A percentile compares a stretch with the other conserved stretches of the same genome.
These are phyloP conservation scores for Maccullochella peelii DNA, from an alignment of 2,113 vertebrate species.

Conservation along the genomic window DNA sequence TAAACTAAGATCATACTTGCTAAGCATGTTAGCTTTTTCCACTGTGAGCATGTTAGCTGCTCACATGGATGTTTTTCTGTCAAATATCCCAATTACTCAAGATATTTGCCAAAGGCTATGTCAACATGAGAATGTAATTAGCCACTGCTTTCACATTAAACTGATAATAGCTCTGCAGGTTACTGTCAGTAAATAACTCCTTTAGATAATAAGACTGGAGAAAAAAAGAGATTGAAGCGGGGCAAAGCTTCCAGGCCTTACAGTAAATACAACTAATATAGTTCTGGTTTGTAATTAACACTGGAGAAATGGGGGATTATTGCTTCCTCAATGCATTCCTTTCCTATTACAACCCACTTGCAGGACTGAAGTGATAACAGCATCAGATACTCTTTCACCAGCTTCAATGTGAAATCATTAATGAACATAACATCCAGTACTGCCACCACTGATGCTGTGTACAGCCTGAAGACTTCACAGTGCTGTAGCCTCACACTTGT, in stretches of 20 bases:
- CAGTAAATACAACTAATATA: neutral
- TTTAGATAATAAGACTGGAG: neutral
- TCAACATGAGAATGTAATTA: neutral
- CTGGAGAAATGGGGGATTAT: neutral
- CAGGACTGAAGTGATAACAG: neutral
- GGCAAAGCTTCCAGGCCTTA: neutral
- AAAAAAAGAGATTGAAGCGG: neutral
- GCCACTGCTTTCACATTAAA: neutral
- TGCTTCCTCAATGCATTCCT: conserved; percentile 15
- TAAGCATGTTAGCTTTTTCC: neutral
- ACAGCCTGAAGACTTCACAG: neutral
- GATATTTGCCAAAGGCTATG: neutral
- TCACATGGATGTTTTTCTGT: too few relatives aligned
- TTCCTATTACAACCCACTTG: neutral
- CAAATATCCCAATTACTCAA: too few relatives aligned
- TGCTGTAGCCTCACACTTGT: neutral
- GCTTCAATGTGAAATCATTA: neutral
- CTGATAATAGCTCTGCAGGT: neutral
- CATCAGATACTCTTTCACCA: neutral
- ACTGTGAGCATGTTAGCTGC: neutral
- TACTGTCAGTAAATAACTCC: neutral
- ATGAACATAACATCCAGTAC: neutral
- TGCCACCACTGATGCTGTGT: neutral
- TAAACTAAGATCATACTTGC: neutral
- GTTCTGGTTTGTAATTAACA: conserved; percentile 21